Evolutionary conservation across 2,113 vertebrate genomes (phyloP), one percentile per base, ranked within the genome.

Genomic region (Baryphthengus martii): DNA sequence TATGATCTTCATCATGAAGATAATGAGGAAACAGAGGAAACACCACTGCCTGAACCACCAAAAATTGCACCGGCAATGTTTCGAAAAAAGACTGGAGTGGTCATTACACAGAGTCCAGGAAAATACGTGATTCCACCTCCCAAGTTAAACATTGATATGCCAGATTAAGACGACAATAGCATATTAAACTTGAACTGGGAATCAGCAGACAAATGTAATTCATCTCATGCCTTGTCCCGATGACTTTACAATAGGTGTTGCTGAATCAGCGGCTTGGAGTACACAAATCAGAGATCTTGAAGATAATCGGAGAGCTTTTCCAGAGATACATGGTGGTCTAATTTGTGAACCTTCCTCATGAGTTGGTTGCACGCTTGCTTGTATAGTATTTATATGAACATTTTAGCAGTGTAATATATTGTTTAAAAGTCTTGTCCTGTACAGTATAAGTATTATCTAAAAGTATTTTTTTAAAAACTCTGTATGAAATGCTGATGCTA

Each of bases 71-170:
- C 99, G 37, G 67, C 67, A 24, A 99, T 99, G 98, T 99, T 99
- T 96, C 98, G 98, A 90, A 99, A 99, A 98, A 99, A 99, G 97
- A 98, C 98, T 7, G 99, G 99, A 9, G 99, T 99, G 37, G 99
- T 99, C 77, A 99, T 99, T 96, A 99, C 99, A 4, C 99, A 99
- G 96, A 99, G 99, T 79, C 99, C 99, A 12, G 99, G 99, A 37
- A 99, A 99, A 85, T 99, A 99, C 0, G 99, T 99, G 16, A 98
- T 99, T 61, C 99, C 99, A 4, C 99, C 99, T 23, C 99, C 99
- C 18, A 99, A 99, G 61, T 97, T 99, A 90, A 99, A 99, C 93
- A 99, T 99, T 5, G 99, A 99, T 96, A 98, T 99, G 99, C 99
- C 99, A 4, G 99, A 99, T 98, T 99, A 98, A 97, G 86, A 56